phyloP scores from a whole-genome alignment of 2,113 vertebrate genomes.

The Eonycteris spelaea region DNA sequence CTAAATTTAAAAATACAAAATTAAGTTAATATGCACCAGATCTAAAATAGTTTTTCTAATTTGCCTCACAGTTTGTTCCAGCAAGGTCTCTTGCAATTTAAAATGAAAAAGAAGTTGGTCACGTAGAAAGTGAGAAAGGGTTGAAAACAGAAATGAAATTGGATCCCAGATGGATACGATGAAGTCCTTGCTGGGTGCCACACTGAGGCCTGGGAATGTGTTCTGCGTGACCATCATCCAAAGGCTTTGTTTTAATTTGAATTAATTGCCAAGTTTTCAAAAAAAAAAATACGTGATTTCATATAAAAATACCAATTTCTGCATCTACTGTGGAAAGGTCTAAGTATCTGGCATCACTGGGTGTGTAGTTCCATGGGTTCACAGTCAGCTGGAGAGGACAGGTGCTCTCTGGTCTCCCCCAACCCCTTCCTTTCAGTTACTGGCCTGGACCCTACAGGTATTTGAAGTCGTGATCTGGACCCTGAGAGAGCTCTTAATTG shows the following conservation, averaged over 20 bases:
- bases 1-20: neutral
- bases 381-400: neutral
- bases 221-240: neutral
- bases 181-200: neutral
- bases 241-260: neutral
- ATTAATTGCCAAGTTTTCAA: neutral
- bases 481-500: neutral
- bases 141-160: neutral
- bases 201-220: accelerated
- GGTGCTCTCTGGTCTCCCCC: too few species aligned
- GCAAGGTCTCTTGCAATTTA: neutral
- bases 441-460: neutral
- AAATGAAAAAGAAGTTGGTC: neutral
- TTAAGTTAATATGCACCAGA: neutral
- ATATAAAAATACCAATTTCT: neutral
- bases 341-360: neutral
- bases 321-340: neutral
- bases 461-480: neutral
- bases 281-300: neutral
- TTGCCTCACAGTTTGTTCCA: neutral
- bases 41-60: neutral
- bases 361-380: neutral
- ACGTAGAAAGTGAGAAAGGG: neutral
- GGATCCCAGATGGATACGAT: neutral
- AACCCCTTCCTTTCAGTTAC: neutral